Base-by-base conservation (phyloP, 2,888 invertebrate genomes). In the Neelides folsomi region DNA sequence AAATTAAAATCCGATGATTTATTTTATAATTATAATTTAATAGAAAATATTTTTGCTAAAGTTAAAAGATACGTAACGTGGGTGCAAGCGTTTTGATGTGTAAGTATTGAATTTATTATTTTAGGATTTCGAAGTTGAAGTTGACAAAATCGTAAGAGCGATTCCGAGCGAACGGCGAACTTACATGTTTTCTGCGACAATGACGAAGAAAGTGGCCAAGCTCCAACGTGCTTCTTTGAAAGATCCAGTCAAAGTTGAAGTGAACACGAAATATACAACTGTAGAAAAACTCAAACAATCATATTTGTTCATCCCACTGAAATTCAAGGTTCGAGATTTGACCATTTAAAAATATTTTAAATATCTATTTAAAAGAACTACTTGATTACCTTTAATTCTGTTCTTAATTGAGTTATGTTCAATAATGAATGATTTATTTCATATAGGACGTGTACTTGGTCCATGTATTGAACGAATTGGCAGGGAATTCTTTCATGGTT, bases 151-250 rank as follows among this genome's bases (percentile, higher is more conserved):
- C 52, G 72, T 98, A 2, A 83, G 83, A 67, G 86, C 82, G 0
- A 83, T 98, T 51, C 97, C 98, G 0, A 78, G 85, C 27, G 93
- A 97, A 66, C 77, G 98, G 3, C 76, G 81, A 55, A 98, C 98
- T 0, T 88, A 84, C 67, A 74, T 99, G 12, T 99, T 95, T 73
- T 98, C 97, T 0, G 98, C 98, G 0, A 99, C 98, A 1, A 98
- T 99, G 98, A 99, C 98, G 0, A 93, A 89, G 68, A 92, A 92
- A 71, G 85, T 97, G 0, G 86, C 88, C 65, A 98, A 98, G 69
- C 73, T 98, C 27, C 95, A 99, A 71, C 76, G 97, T 38, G 98
- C 97, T 0, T 95, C 92, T 0, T 72, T 98, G 6, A 80, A 80
- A 63, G 86, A 98, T 71, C 97, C 98, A 0, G 90, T 93, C 0